Evolutionary conservation across 2,797 vertebrate genomes (phyloP), one percentile per base, ranked within the genome.

Genomic region (Acanthiza pusilla): DNA sequence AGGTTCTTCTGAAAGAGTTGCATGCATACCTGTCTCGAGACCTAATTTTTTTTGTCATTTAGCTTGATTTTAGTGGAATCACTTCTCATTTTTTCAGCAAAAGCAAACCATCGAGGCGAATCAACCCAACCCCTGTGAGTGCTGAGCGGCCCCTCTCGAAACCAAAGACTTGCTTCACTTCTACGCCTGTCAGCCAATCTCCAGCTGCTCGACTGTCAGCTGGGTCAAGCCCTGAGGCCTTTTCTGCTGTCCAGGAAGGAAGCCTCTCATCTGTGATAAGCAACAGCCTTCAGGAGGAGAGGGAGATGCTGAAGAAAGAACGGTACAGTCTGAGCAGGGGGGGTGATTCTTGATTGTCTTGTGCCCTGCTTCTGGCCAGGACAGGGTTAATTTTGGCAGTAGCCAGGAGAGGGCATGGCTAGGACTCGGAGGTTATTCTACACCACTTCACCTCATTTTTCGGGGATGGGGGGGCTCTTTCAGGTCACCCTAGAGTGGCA

Each of bases 61-160:
- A 85, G 47, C n/a, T 42, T 84, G 43, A 61, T 88, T 93, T 87
- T n/a, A 77, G 27, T 71, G 60, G 20, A 51, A 53, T 88, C 2
- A 0, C 34, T 91, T 95, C 36, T 88, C 25, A 17, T 93, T 74
- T 79, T 94, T 95, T 82, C 96, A 99, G 99, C 95, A 97, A 97
- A 96, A 98, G 98, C 67, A 99, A 99, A 88, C 99, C 99, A 29
- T 99, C 99, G 3, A 98, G 99, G 77, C 97, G 99, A 96, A 99
- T 99, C 97, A 99, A 99, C 95, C 99, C 99, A 26, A 99, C 99
- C 20, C 99, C 99, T 36, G 99, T 99, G 91, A 99, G 98, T 96
- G 97, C 98, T 18, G 99, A 99, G 91, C 98, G 99, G n/a, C 98
- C 98, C 3, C 98, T 99, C 72, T 99, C 99, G 50, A 99, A 99